These are phyloP conservation scores for Cheiracanthium punctorium DNA, from an alignment of 2,888 invertebrate genomes.

Conservation along the genomic window DNA sequence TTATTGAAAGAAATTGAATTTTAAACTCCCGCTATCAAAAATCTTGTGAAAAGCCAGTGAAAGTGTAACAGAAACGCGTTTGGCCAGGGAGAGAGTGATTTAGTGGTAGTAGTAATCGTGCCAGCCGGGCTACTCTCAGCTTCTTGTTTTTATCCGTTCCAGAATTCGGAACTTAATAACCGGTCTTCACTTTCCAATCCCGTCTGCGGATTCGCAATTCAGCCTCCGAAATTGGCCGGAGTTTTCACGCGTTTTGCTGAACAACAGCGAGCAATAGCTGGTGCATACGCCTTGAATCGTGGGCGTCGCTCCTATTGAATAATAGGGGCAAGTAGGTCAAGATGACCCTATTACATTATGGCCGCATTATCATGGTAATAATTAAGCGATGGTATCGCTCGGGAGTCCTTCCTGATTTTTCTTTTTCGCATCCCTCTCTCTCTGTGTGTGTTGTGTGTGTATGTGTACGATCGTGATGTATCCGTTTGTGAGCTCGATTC, in stretches of 20 bases:
- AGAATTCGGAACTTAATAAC: neutral
- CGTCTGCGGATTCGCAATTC: neutral
- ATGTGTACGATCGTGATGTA: neutral
- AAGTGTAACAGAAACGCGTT: too few relatives aligned
- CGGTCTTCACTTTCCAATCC: neutral
- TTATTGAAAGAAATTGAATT: too few relatives aligned
- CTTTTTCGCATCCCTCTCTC: neutral
- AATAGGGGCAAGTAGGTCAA: constrained; percentile 1
- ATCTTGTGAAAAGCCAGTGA: too few relatives aligned
- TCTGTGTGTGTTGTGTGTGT: too few relatives aligned
- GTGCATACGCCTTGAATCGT: neutral
- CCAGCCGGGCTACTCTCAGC: too few relatives aligned
- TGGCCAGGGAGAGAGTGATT: too few relatives aligned
- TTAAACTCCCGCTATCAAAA: too few relatives aligned
- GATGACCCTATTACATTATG: constrained; percentile 17
- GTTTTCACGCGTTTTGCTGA: neutral
- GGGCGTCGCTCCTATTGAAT: neutral
- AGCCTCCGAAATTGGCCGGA: neutral
- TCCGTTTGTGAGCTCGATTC: neutral
- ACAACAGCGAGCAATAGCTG: neutral
- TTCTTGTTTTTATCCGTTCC: neutral
- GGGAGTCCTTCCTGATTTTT: constrained; percentile 2
- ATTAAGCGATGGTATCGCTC: neutral
- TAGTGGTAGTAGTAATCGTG: too few relatives aligned
- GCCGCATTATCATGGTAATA: constrained; percentile 10